A percentile compares a stretch with the other conserved stretches of the same genome.
Conservation (phyloP, 2,113 vertebrate genomes). For the Antechinus flavipes region DNA sequence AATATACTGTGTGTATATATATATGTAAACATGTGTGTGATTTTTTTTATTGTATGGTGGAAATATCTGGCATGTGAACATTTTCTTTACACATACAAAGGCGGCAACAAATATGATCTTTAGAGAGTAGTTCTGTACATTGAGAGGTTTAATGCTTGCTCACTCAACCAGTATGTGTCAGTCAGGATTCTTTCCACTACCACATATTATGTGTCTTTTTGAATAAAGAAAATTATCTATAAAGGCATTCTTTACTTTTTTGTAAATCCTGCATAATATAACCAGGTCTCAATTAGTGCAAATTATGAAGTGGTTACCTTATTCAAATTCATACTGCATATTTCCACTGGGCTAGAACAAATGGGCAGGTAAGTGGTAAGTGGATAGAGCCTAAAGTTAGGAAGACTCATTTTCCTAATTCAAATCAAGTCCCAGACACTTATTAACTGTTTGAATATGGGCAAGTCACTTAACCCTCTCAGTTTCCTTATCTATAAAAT, state of each 20-base stretch:
- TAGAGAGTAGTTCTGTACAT: background rate
- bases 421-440: background rate
- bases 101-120: background rate
- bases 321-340: background rate
- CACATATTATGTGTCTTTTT: background rate
- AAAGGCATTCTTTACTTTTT: background rate
- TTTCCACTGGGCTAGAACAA: background rate
- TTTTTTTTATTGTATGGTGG: background rate
- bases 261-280: background rate
- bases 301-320: background rate
- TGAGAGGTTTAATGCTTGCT: background rate
- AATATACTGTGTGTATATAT: no score
- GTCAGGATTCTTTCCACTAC: background rate
- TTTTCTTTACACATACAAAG: background rate
- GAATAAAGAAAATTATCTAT: background rate
- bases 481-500: background rate
- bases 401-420: background rate
- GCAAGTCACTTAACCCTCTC: background rate
- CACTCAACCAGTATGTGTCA: background rate
- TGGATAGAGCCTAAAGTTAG: background rate
- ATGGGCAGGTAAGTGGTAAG: background rate
- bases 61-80: background rate
- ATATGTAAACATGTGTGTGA: background rate
- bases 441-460: background rate
- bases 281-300: background rate